Evolutionary conservation across 2,113 vertebrate species (phyloP).

Genomic region (Myxocyprinus asiaticus): DNA sequence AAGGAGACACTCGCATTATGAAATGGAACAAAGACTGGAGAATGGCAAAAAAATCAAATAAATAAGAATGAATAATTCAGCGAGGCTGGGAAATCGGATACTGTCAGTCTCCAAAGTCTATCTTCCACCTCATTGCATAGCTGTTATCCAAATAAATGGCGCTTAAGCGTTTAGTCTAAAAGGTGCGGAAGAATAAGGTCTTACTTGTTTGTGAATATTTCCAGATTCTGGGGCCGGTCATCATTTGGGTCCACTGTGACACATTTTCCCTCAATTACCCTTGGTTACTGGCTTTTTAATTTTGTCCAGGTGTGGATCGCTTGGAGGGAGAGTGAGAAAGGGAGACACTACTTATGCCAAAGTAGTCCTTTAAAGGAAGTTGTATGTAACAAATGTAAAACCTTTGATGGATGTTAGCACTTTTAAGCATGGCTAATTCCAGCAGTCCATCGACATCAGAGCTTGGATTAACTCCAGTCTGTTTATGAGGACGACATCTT

Average conservation of each 20-base stretch:
- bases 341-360: constrained; percentile 13
- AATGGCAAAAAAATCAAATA: constrained; percentile 61
- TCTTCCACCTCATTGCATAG: constrained; percentile 42
- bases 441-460: constrained; percentile 35
- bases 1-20: constrained; percentile 44
- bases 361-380: constrained; percentile 28
- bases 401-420: constrained; percentile 34
- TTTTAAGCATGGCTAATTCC: constrained; percentile 26
- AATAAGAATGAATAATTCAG: constrained; percentile 59
- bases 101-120: constrained; percentile 58
- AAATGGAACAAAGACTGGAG: constrained; percentile 29
- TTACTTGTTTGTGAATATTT: constrained; percentile 24
- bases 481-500: background rate
- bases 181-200: constrained; percentile 35
- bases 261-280: background rate
- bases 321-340: background rate
- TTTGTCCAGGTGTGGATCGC: constrained; percentile 41
- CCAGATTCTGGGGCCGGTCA: background rate
- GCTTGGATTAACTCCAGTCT: constrained; percentile 33
- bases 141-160: constrained; percentile 38
- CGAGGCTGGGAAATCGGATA: constrained; percentile 53
- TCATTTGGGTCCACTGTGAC: background rate
- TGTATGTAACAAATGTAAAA: constrained; percentile 20
- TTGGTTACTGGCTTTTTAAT: constrained; percentile 30
- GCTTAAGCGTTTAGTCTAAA: constrained; percentile 29